These are phyloP conservation scores for Beris morrisii DNA, from an alignment of 2,888 invertebrate genomes.

Conservation along the genomic window DNA sequence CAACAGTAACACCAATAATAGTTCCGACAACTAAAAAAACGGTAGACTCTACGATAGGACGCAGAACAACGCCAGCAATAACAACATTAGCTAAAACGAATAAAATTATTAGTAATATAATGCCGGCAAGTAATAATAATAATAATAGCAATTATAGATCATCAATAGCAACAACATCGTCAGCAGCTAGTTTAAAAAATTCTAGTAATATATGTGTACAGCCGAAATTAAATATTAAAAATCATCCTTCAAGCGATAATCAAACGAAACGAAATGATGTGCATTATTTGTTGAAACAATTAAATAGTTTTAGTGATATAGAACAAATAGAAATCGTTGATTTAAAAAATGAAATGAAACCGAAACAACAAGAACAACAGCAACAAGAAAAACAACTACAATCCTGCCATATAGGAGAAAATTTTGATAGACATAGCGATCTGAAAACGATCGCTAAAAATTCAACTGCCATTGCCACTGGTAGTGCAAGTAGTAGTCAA, in stretches of 20 bases:
- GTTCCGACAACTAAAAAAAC: slow-evolving; percentile 4
- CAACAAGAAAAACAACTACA: slow-evolving; percentile 39
- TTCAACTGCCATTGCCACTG: slow-evolving; percentile 51
- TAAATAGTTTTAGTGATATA: slow-evolving; percentile 58
- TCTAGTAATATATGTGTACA: slow-evolving; percentile 35
- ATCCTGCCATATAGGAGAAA: slow-evolving; percentile 11
- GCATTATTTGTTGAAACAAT: slow-evolving; percentile 59
- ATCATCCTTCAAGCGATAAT: slow-evolving; percentile 49
- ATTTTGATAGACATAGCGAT: slow-evolving; percentile 34
- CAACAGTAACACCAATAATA: slow-evolving; percentile 14
- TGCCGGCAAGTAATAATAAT: slow-evolving; percentile 45
- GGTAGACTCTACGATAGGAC: slow-evolving; percentile 8
- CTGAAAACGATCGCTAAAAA: slow-evolving; percentile 45
- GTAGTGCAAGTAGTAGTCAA: neutral
- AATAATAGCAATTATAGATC: slow-evolving; percentile 34
- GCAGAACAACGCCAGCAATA: slow-evolving; percentile 45
- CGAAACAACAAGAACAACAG: slow-evolving; percentile 28
- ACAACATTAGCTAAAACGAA: slow-evolving; percentile 56
- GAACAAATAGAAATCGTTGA: slow-evolving; percentile 58
- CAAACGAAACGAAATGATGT: slow-evolving; percentile 58
- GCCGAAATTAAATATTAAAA: slow-evolving; percentile 39
- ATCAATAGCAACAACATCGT: slow-evolving; percentile 35
- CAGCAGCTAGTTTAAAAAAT: slow-evolving; percentile 17
- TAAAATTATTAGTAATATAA: slow-evolving; percentile 50
- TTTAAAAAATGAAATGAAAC: slow-evolving; percentile 45